Base-by-base conservation (phyloP, 2,797 vertebrate genomes). In the Chlorospingus flavigularis region DNA sequence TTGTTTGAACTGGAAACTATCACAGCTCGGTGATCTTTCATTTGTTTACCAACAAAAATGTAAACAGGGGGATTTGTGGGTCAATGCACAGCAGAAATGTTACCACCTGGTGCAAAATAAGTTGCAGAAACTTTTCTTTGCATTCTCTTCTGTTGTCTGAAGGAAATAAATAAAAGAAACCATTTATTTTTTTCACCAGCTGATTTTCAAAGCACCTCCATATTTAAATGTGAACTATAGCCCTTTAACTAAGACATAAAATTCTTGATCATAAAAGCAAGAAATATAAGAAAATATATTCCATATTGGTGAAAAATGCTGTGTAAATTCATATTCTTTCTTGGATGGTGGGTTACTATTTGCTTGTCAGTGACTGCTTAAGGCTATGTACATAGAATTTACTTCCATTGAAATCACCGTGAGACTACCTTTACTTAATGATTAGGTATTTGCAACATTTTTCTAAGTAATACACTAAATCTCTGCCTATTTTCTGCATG, bases 1-100 rank as follows among this genome's bases (percentile, higher is more conserved):
- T 85, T 68, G 11, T 81, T 92, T 88, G 81, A 93, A 50, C 39
- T 58, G 40, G 42, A 90, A 89, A 45, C 31, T 31, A 26, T 24
- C 58, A 62, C 72, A 83, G 54, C 21, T 81, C 31, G 7, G 15
- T 75, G 73, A 60, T 40, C 43, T 81, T 91, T 37, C 55, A 62
- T 55, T 80, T 47, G n/a, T 78, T 86, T 94, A 91, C 65, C 45
- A 81, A 83, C 35, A 90, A 66, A 96, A 91, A 80, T 43, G 39
- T 58, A 72, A 85, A 83, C 1, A 18, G 28, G 45, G 26, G 55
- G 23, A 67, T 77, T 23, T 74, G 45, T 57, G 67, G 85, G 42
- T 35, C 25, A 37, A 6, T 30, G 48, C 23, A 61, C 0, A 0
- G 68, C 61, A 74, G 35, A 82, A 76, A 43, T 71, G 7, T 18